These are phyloP conservation scores for Trematomus loennbergii DNA, from an alignment of 2,113 vertebrate genomes.

Conservation along the genomic window DNA sequence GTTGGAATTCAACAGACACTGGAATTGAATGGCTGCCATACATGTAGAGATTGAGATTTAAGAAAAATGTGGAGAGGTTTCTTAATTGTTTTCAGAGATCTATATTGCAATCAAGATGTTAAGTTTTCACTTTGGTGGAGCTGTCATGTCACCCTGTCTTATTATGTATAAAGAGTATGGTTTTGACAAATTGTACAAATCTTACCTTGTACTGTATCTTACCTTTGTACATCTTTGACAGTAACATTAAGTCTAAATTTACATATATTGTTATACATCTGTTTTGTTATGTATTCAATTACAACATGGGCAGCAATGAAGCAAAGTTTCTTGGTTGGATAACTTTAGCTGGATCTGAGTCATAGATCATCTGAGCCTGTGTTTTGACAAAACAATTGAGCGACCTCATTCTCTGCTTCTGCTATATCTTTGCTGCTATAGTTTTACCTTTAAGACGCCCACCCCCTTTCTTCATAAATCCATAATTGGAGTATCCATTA, in stretches of 20 bases:
- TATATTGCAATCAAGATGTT: too few relatives aligned
- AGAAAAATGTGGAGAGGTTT: too few relatives aligned
- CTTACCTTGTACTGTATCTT: neutral
- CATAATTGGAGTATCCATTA: neutral
- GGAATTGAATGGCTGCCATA: too few relatives aligned
- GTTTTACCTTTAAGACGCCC: neutral
- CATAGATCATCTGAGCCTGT: slow-evolving; percentile 38
- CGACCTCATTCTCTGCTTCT: slow-evolving; percentile 17
- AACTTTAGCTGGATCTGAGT: slow-evolving; percentile 17
- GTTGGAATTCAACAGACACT: too few relatives aligned
- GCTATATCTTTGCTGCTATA: neutral
- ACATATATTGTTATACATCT: neutral
- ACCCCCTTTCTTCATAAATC: neutral
- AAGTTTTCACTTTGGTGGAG: too few relatives aligned
- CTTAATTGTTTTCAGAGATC: too few relatives aligned
- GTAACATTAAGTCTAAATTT: neutral
- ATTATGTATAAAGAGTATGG: too few relatives aligned
- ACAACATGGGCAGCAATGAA: slow-evolving; percentile 24
- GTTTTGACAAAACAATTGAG: slow-evolving; percentile 54
- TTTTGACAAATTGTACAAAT: too few relatives aligned
- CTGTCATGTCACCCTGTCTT: too few relatives aligned
- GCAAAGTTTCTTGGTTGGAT: slow-evolving; percentile 28
- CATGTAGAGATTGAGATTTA: too few relatives aligned
- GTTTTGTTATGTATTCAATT: neutral
- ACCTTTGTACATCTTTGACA: slow-evolving; percentile 1